Evolutionary conservation across 2,113 vertebrate genomes (phyloP).

Genomic region (Myrmecophaga tridactyla): DNA sequence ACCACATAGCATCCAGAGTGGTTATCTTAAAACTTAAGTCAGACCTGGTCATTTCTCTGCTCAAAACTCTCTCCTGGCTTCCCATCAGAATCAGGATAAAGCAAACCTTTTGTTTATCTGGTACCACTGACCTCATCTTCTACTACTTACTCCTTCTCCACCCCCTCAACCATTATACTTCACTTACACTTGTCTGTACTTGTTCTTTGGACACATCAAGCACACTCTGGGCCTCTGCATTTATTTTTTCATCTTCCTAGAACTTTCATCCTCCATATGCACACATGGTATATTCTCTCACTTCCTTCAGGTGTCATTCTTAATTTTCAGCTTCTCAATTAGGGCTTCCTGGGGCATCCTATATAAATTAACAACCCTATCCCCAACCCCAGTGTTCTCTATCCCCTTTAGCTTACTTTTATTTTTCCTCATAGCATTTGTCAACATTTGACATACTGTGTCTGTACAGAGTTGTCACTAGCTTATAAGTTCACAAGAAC

Average conservation of each 20-base stretch:
- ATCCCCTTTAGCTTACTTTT: not conserved
- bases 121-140: not conserved
- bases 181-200: not conserved
- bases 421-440: no score
- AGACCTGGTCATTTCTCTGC: not conserved
- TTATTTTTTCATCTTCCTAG: not conserved
- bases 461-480: not conserved
- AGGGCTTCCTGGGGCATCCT: not conserved
- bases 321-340: not conserved
- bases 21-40: not conserved
- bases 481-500: not conserved
- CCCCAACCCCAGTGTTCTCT: not conserved
- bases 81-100: not conserved
- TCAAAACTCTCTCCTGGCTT: not conserved
- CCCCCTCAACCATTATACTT: not conserved
- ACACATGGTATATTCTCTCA: not conserved
- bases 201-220: not conserved
- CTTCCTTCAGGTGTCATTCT: not conserved
- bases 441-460: not conserved
- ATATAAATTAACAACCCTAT: not conserved
- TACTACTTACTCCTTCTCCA: rapidly evolving
- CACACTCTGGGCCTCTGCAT: not conserved
- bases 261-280: not conserved
- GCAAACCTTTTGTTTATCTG: not conserved
- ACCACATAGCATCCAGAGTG: not conserved